These are phyloP conservation scores for Paraescarpia echinospica DNA, from an alignment of 1,140 invertebrate species.

Conservation along the genomic window DNA sequence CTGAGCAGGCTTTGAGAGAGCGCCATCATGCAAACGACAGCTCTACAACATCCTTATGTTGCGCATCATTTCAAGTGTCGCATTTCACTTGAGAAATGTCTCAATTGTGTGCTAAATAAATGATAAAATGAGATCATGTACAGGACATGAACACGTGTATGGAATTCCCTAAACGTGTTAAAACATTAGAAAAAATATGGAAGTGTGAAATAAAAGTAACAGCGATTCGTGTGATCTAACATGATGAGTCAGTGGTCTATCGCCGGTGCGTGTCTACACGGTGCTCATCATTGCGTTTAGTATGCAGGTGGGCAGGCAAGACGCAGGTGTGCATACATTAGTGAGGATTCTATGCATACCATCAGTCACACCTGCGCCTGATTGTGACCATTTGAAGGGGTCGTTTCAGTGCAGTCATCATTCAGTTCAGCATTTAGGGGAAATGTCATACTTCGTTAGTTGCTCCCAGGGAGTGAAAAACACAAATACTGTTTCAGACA, in stretches of 20 bases:
- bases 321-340: background rate
- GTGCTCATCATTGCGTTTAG: background rate
- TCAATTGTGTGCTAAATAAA: background rate
- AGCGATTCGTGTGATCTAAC: background rate
- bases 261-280: background rate
- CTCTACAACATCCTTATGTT: background rate
- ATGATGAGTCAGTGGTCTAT: background rate
- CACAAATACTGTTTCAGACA: background rate
- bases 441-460: background rate
- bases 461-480: background rate
- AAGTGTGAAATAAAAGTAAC: background rate
- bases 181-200: background rate
- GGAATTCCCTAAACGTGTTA: background rate
- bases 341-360: background rate
- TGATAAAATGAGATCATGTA: background rate
- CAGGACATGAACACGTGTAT: background rate
- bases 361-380: background rate
- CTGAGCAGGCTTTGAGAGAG: background rate
- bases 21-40: background rate
- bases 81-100: background rate
- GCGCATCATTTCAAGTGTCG: background rate
- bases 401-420: background rate
- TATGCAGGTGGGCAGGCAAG: background rate
- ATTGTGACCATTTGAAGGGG: background rate
- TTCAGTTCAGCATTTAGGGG: background rate